Evolutionary conservation across 2,797 vertebrate genomes (phyloP).

Genomic region (Denticeps clupeoides): DNA sequence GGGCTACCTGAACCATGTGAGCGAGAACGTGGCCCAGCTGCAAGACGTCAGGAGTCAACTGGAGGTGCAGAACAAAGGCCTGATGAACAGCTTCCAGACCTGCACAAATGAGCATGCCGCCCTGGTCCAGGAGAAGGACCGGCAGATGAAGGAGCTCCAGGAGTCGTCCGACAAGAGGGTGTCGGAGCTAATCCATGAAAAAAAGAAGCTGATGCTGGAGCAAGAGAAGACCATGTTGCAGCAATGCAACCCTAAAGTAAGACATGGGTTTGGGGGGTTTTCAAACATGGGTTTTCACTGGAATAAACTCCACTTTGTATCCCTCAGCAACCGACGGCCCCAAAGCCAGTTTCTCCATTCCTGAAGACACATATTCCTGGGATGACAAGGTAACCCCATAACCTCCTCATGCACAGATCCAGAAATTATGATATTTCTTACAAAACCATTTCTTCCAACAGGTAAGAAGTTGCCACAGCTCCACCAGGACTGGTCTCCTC

Average conservation of each 20-base stretch:
- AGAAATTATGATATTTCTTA: too few species aligned
- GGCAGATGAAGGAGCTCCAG: slow-evolving; percentile 29
- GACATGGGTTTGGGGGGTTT: slow-evolving; percentile 8
- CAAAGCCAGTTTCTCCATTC: too few species aligned
- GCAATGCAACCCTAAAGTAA: slow-evolving; percentile 33
- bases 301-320: too few species aligned
- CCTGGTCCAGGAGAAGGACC: slow-evolving; percentile 12
- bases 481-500: too few species aligned
- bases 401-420: too few species aligned
- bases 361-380: too few species aligned
- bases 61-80: slow-evolving; percentile 40
- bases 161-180: slow-evolving; percentile 40
- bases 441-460: too few species aligned
- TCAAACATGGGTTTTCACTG: slow-evolving; percentile 2
- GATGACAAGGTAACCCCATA: too few species aligned
- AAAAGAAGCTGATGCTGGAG: slow-evolving; percentile 36
- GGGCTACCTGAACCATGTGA: slow-evolving; percentile 53
- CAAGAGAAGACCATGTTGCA: slow-evolving; percentile 26
- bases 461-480: too few species aligned
- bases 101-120: slow-evolving; percentile 33
- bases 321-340: too few species aligned
- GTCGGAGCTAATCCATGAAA: slow-evolving; percentile 48
- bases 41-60: slow-evolving; percentile 45
- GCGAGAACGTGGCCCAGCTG: slow-evolving; percentile 50
- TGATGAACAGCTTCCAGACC: slow-evolving; percentile 22